phyloP scores from a whole-genome alignment of 2,797 vertebrate species.

The Thaleichthys pacificus region DNA sequence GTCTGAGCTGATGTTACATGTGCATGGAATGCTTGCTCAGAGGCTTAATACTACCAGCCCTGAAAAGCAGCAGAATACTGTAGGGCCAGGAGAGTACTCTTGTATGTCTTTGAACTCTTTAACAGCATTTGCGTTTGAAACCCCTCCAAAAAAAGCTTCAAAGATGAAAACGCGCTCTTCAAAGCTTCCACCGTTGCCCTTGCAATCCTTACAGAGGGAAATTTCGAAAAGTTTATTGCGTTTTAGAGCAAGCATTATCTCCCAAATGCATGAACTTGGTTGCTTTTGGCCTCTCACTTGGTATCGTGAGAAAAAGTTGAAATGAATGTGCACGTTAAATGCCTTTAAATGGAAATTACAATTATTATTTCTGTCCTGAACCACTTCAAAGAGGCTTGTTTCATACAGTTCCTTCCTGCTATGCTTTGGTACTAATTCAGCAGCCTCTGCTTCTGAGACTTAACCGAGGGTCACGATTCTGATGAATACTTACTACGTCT shows the following conservation, averaged over 20 bases:
- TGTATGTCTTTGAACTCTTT: conserved; percentile 73
- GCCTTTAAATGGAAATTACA: conserved; percentile 58
- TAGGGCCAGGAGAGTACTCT: conserved; percentile 65
- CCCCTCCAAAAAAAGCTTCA: conserved; percentile 74
- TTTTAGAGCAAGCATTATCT: conserved; percentile 71
- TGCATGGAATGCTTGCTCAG: conserved; percentile 13
- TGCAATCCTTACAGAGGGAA: conserved; percentile 59
- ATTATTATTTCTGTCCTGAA: conserved; percentile 47
- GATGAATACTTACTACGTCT: too few species aligned
- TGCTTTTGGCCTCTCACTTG: conserved; percentile 56
- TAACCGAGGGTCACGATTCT: too few species aligned
- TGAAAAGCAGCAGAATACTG: conserved; percentile 63
- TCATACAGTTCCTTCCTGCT: not conserved
- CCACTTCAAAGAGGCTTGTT: conserved; percentile 39
- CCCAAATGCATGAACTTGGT: conserved; percentile 63
- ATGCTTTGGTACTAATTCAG: conserved; percentile 7
- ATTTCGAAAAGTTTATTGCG: conserved; percentile 66
- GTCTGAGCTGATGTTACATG: conserved; percentile 42
- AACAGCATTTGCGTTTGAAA: conserved; percentile 71
- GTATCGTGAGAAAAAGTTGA: conserved; percentile 54
- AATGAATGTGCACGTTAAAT: conserved; percentile 58
- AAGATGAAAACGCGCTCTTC: conserved; percentile 69
- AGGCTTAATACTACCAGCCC: conserved; percentile 57
- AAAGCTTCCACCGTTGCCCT: conserved; percentile 70
- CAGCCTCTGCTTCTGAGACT: too few species aligned